Base-by-base conservation (phyloP, 2,797 vertebrate genomes). In the Anguilla obscura region DNA sequence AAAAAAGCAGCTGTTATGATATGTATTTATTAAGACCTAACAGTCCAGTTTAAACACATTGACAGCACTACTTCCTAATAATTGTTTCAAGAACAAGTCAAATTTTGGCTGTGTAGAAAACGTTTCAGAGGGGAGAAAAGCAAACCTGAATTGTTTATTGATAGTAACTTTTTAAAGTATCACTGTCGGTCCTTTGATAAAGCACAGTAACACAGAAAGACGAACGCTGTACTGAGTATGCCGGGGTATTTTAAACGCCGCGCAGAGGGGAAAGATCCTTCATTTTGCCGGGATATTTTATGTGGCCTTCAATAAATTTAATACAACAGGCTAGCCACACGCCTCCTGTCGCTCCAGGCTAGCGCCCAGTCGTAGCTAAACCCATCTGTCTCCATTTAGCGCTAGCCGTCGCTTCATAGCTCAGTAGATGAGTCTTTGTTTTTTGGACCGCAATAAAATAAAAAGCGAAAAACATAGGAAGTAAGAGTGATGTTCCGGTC, bases 311-410 rank as follows among this genome's bases (percentile, higher is more conserved):
- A 86, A 88, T 86, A 86, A 60, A 69, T 86, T 86, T 86, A 85
- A 58, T 88, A 86, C 76, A 86, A 18, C 56, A 69, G 76, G 54
- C 56, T 36, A 6, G 74, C 74, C 74, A 52, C 60, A 33, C 1
- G 85, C 45, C 88, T 83, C 85, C 30, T 86, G 88, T 89, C 54
- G 40, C 85, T 86, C 63, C 27, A 84, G 88, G 88, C 79, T 56
- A 71, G 3, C 21, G 1, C 48, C 33, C 63, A 83, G 76, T 33
- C 69, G 85, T 63, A 84, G 33, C 76, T 63, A 82, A 83, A 82
- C 45, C 56, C 79, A 86, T 86, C 88, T 74, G 84, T 89, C 88
- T 86, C 88, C 85, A 86, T 89, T 89, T 86, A 84, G 85, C 21
- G 66, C 2, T 40, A 74, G 86, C 88, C 85, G 12, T 30, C 88